These are phyloP conservation scores for Centruroides sculpturatus DNA, from an alignment of 1,140 invertebrate genomes.

Conservation along the genomic window DNA sequence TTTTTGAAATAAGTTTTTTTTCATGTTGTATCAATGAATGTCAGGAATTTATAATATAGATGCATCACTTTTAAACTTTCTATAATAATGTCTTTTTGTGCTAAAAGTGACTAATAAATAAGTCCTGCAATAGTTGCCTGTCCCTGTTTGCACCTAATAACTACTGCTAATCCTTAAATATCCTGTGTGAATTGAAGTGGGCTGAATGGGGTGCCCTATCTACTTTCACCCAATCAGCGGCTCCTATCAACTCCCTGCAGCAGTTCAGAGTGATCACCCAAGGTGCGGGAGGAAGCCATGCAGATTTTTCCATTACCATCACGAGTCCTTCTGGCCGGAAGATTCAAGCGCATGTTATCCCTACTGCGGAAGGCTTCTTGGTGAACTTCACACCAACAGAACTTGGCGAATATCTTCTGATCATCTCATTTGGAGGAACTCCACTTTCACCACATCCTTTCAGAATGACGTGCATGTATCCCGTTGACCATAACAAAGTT, in stretches of 20 bases:
- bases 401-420: slow-evolving; percentile 56
- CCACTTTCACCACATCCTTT: slow-evolving; percentile 46
- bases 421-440: slow-evolving; percentile 53
- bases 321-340: slow-evolving; percentile 54
- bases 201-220: background rate
- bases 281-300: slow-evolving; percentile 42
- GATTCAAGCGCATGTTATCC: slow-evolving; percentile 53
- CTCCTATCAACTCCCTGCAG: slow-evolving; percentile 61
- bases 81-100: too few relatives aligned
- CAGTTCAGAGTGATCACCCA: slow-evolving; percentile 66
- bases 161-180: too few relatives aligned
- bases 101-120: too few relatives aligned
- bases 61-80: too few relatives aligned
- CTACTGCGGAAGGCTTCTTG: slow-evolving; percentile 57
- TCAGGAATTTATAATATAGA: too few relatives aligned
- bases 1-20: too few relatives aligned
- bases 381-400: slow-evolving; percentile 70
- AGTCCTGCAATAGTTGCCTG: too few relatives aligned
- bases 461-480: slow-evolving; percentile 47
- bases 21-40: too few relatives aligned
- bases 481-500: slow-evolving; percentile 42
- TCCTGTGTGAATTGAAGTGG: background rate
- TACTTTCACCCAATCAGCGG: slow-evolving; percentile 37
- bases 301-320: slow-evolving; percentile 56
- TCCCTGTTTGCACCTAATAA: too few relatives aligned